phyloP scores from a whole-genome alignment of 2,888 invertebrate species.

The Aradus depressus region DNA sequence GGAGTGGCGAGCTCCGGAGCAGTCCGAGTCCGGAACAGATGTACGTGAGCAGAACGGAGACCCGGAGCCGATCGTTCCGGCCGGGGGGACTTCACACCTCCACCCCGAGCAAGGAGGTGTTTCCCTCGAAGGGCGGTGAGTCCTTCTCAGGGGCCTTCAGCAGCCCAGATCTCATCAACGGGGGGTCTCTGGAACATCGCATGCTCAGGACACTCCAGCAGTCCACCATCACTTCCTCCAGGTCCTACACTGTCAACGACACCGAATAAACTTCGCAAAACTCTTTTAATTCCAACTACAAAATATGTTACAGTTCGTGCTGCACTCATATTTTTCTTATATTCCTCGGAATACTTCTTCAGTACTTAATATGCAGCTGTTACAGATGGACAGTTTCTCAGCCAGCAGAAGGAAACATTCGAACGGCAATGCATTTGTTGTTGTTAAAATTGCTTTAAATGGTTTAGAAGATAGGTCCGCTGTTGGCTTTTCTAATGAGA shows the following conservation, averaged over 20 bases:
- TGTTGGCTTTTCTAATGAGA: too few species aligned
- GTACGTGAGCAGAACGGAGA: constrained; percentile 28
- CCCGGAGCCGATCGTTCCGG: constrained; percentile 25
- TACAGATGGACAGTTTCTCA: too few species aligned
- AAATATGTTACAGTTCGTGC: too few species aligned
- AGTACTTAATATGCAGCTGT: too few species aligned
- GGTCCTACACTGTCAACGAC: constrained; percentile 23
- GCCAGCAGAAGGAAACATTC: too few species aligned
- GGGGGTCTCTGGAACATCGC: constrained; percentile 18
- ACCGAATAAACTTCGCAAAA: constrained; percentile 10
- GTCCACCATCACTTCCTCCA: constrained; percentile 22
- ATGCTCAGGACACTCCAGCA: constrained; percentile 24
- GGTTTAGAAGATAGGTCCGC: too few species aligned
- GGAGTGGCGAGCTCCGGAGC: constrained; percentile 3
- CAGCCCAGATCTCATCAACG: constrained; percentile 19
- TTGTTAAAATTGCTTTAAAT: too few species aligned
- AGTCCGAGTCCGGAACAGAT: constrained; percentile 19
- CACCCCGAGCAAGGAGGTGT: constrained; percentile 14
- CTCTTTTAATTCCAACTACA: too few species aligned
- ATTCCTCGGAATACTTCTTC: too few species aligned
- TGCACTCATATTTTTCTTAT: too few species aligned
- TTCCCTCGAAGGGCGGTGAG: constrained; percentile 15
- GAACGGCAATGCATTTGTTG: too few species aligned
- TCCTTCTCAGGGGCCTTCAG: constrained; percentile 14
- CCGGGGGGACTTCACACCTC: constrained; percentile 12